These are phyloP conservation scores for Neodiprion pinetum DNA, from an alignment of 1,140 invertebrate species.

Conservation along the genomic window DNA sequence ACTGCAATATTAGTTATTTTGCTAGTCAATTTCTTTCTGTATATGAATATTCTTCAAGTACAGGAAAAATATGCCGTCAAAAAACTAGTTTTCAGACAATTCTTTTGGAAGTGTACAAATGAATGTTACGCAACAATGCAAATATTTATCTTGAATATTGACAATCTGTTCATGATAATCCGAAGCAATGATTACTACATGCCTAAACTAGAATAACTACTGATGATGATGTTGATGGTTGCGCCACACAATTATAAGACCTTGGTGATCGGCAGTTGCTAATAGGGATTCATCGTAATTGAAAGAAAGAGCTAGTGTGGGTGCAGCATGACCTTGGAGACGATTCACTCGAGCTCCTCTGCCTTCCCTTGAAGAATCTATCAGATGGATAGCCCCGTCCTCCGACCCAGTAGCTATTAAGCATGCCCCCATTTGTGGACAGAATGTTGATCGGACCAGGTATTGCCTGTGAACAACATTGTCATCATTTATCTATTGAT, in stretches of 20 bases:
- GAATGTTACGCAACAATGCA: no score
- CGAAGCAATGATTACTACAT: no score
- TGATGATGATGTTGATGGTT: conserved; percentile 37
- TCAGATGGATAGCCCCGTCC: conserved; percentile 85
- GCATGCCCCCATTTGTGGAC: conserved; percentile 67
- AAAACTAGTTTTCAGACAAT: no score
- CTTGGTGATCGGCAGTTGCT: conserved; percentile 83
- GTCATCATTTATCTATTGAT: neutral
- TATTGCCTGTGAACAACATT: conserved; percentile 49
- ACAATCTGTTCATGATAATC: no score
- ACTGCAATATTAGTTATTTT: no score
- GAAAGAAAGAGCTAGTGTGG: conserved; percentile 84
- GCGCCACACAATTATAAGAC: conserved; percentile 88
- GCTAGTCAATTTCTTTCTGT: no score
- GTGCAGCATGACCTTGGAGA: conserved; percentile 82
- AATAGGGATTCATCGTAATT: conserved; percentile 90
- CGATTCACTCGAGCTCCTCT: conserved; percentile 80
- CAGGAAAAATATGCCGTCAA: no score
- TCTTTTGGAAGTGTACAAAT: no score
- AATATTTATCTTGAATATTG: no score
- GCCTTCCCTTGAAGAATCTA: conserved; percentile 78
- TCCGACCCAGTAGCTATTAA: conserved; percentile 82
- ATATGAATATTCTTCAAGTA: no score
- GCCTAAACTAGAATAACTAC: no score
- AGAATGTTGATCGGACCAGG: conserved; percentile 80